Percentiles rank a stretch among this genome's conserved stretches.
Evolutionary conservation across 2,888 invertebrate species (phyloP).

Genomic region (Suillia variegata): DNA sequence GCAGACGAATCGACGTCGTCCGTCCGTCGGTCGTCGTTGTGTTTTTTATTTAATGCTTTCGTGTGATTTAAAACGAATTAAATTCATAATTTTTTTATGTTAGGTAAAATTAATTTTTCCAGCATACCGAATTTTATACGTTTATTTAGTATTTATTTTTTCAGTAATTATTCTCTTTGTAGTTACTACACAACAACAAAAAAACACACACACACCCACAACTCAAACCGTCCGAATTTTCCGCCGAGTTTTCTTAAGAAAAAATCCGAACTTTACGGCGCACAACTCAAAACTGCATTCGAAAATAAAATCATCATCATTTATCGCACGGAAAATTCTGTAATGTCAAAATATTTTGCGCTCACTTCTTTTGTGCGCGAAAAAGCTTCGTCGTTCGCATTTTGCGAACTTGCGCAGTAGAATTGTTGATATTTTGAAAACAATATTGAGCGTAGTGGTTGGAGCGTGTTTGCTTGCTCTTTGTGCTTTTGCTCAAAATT

Average conservation of each 20-base stretch:
- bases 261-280: conserved; percentile 49
- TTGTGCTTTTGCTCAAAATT: neutral
- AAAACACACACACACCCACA: too few relatives aligned
- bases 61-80: too few relatives aligned
- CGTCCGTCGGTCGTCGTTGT: too few relatives aligned
- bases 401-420: conserved; percentile 17
- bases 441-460: neutral
- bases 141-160: conserved; percentile 32
- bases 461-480: neutral
- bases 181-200: conserved; percentile 12
- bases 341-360: neutral
- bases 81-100: conserved; percentile 19
- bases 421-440: conserved; percentile 23
- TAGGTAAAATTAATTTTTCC: conserved; percentile 17
- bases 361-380: neutral
- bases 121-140: conserved; percentile 12
- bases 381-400: conserved; percentile 19
- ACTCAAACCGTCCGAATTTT: neutral
- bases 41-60: too few relatives aligned
- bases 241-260: conserved; percentile 9
- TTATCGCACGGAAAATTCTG: neutral
- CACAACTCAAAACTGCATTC: conserved; percentile 55
- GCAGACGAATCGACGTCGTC: too few relatives aligned
- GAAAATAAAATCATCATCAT: neutral
- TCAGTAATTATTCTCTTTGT: conserved; percentile 20